Conservation (phyloP, 2,113 vertebrate genomes). For the Girardinichthys multiradiatus region DNA sequence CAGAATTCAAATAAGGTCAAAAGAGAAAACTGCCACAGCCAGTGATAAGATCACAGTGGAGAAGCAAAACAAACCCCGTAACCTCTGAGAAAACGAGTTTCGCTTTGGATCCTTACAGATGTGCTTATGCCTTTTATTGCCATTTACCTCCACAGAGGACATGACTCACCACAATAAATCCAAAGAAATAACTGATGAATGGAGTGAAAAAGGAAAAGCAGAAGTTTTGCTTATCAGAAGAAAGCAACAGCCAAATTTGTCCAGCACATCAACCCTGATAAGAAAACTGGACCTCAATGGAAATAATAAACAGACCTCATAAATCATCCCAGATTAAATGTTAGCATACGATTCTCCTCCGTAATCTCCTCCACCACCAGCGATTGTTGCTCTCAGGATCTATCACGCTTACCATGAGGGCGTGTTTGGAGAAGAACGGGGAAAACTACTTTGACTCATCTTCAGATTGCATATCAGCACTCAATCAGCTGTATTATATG, state of each 20-base stretch:
- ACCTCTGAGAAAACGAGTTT: slow-evolving; percentile 62
- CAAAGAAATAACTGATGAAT: slow-evolving; percentile 73
- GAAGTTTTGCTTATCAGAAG: slow-evolving; percentile 68
- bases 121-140: slow-evolving; percentile 58
- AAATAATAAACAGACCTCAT: slow-evolving; percentile 66
- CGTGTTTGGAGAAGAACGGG: slow-evolving; percentile 5
- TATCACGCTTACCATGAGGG: slow-evolving; percentile 17
- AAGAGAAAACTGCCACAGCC: slow-evolving; percentile 57
- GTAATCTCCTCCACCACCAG: slow-evolving; percentile 45
- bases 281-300: slow-evolving; percentile 56
- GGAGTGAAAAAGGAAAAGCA: slow-evolving; percentile 59
- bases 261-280: slow-evolving; percentile 41
- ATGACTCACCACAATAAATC: slow-evolving; percentile 60
- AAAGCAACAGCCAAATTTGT: slow-evolving; percentile 54
- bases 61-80: slow-evolving; percentile 58
- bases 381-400: slow-evolving; percentile 39
- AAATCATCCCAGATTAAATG: slow-evolving; percentile 67
- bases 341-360: slow-evolving; percentile 46
- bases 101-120: slow-evolving; percentile 55
- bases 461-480: slow-evolving; percentile 13
- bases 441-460: slow-evolving; percentile 18
- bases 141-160: slow-evolving; percentile 65
- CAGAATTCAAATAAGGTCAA: slow-evolving; percentile 77
- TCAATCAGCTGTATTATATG: not conserved
- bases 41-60: slow-evolving; percentile 59